Conservation (phyloP, 2,888 invertebrate species). For the Hyposoter dolosus region DNA sequence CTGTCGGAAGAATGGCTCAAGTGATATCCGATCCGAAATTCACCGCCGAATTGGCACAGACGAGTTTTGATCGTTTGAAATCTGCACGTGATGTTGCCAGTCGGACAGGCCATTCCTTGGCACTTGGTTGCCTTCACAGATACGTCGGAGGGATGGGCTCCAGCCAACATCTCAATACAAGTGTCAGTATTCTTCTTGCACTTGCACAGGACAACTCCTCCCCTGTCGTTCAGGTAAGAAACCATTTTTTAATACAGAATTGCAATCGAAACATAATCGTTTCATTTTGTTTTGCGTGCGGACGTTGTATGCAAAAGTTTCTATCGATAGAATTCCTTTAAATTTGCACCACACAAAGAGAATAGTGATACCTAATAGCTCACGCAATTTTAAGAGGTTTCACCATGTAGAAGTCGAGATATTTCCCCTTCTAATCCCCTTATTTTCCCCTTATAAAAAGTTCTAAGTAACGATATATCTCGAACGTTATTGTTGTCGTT, state of each 20-base stretch:
- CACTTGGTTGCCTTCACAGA: slow-evolving; percentile 97
- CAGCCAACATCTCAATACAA: slow-evolving; percentile 96
- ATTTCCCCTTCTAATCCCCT: too few relatives aligned
- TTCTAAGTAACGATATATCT: too few relatives aligned
- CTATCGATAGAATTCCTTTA: too few relatives aligned
- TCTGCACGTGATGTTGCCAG: slow-evolving; percentile 95
- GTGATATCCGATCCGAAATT: slow-evolving; percentile 94
- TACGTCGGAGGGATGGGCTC: slow-evolving; percentile 98
- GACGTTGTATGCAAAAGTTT: too few relatives aligned
- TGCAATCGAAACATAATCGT: background rate
- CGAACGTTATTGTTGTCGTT: too few relatives aligned
- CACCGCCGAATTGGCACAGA: slow-evolving; percentile 95
- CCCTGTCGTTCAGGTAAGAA: slow-evolving; percentile 94
- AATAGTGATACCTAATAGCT: too few relatives aligned
- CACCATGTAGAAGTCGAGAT: too few relatives aligned
- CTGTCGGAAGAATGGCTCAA: slow-evolving; percentile 96
- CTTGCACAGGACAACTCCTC: slow-evolving; percentile 97
- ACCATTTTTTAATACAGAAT: slow-evolving; percentile 3
- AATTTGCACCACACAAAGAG: too few relatives aligned
- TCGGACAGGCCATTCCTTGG: slow-evolving; percentile 94
- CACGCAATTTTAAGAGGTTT: too few relatives aligned
- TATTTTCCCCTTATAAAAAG: too few relatives aligned
- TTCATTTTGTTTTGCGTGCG: background rate
- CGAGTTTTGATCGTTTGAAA: slow-evolving; percentile 94
- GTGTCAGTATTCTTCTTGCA: slow-evolving; percentile 97